Evolutionary conservation across 2,797 vertebrate species (phyloP).

Genomic region (Sparidentex hasta): DNA sequence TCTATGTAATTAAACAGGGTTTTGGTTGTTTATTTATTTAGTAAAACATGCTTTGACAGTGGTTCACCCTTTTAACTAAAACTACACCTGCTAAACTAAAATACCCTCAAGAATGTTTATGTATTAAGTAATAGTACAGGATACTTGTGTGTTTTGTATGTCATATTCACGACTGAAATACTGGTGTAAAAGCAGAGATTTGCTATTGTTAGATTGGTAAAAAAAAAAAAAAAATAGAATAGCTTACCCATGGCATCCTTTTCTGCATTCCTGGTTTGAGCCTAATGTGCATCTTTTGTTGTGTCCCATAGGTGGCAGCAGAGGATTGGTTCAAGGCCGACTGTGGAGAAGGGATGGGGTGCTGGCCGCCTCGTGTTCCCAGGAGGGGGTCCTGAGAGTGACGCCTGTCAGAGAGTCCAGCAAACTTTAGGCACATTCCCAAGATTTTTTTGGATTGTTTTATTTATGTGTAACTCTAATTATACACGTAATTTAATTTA

Average conservation of each 20-base stretch:
- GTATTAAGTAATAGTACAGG: too few relatives aligned
- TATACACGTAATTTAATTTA: not conserved
- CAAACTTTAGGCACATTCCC: slow-evolving; percentile 86
- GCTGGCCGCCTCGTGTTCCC: slow-evolving; percentile 92
- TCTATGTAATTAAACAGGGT: too few relatives aligned
- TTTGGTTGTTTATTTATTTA: not conserved
- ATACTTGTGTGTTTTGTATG: not conserved
- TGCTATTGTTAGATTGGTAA: not conserved
- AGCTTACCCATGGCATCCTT: not conserved
- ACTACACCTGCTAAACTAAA: not conserved
- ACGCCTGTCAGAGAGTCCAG: slow-evolving; percentile 73
- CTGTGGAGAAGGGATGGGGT: slow-evolving; percentile 94
- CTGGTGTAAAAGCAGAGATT: not conserved
- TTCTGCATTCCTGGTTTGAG: not conserved
- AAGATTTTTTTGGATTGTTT: not conserved
- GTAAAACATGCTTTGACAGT: not conserved
- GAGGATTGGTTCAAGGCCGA: slow-evolving; percentile 93
- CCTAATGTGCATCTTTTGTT: slow-evolving; percentile 19
- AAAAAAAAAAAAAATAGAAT: too few relatives aligned
- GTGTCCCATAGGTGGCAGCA: slow-evolving; percentile 86
- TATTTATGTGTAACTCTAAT: not conserved
- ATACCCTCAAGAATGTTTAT: not conserved
- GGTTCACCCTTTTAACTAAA: not conserved
- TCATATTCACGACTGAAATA: too few relatives aligned
- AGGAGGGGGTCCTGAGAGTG: slow-evolving; percentile 93